phyloP scores from a whole-genome alignment of 1,140 invertebrate genomes.

The Drosophila sulfurigaster region DNA sequence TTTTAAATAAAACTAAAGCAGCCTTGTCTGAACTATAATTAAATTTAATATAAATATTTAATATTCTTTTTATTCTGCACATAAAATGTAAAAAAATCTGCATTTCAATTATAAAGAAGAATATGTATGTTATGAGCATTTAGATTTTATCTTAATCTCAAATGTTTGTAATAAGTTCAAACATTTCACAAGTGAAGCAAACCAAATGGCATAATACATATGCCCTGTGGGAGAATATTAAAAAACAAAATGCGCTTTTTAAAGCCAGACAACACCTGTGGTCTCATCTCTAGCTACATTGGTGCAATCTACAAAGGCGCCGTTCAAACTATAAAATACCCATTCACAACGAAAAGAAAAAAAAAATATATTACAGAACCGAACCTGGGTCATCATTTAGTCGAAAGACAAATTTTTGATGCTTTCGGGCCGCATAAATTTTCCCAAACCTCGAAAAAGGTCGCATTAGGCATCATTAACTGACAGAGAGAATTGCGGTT shows the following conservation, averaged over 20 bases:
- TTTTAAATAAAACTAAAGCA: too few relatives aligned
- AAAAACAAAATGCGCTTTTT: slow-evolving; percentile 31
- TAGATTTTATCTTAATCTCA: too few relatives aligned
- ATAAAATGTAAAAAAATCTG: too few relatives aligned
- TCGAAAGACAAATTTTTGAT: slow-evolving; percentile 56
- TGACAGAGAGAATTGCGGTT: slow-evolving; percentile 53
- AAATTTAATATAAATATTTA: too few relatives aligned
- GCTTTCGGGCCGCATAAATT: slow-evolving; percentile 63
- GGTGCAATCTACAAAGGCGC: slow-evolving; percentile 46
- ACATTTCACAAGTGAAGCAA: neutral
- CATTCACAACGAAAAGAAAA: slow-evolving; percentile 9
- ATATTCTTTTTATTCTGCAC: too few relatives aligned
- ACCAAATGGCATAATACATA: neutral
- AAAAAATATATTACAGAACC: neutral
- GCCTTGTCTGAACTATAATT: too few relatives aligned
- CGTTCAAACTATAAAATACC: slow-evolving; percentile 57
- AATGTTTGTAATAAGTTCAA: too few relatives aligned
- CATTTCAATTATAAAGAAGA: too few relatives aligned
- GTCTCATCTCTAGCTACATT: slow-evolving; percentile 11
- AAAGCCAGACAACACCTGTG: slow-evolving; percentile 56
- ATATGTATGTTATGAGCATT: too few relatives aligned
- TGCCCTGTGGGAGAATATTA: slow-evolving; percentile 1
- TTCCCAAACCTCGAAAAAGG: slow-evolving; percentile 58
- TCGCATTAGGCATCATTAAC: slow-evolving; percentile 74
- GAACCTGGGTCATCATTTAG: slow-evolving; percentile 47